These are phyloP conservation scores for Channallabes apus DNA, from an alignment of 2,797 vertebrate genomes.

Conservation along the genomic window DNA sequence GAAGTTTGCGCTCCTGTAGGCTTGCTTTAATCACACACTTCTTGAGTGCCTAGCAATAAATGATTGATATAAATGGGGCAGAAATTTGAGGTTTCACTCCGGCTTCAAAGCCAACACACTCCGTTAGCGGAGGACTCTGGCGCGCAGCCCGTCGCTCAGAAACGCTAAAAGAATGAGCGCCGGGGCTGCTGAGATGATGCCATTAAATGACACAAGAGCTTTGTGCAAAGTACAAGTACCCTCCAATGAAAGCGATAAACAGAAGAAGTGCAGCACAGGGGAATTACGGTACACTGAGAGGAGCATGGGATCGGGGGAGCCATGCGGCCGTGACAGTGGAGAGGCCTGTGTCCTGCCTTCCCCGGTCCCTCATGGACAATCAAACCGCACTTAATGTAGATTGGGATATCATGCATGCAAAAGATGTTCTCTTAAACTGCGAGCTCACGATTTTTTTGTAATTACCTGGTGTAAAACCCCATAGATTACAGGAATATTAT, in stretches of 20 bases:
- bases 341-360: slow-evolving; percentile 52
- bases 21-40: slow-evolving; percentile 79
- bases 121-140: slow-evolving; percentile 60
- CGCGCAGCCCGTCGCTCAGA: slow-evolving; percentile 52
- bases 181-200: background rate
- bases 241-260: slow-evolving; percentile 67
- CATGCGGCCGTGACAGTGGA: slow-evolving; percentile 53
- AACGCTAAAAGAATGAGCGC: slow-evolving; percentile 3
- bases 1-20: slow-evolving; percentile 70
- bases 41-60: slow-evolving; percentile 76
- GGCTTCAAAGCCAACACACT: slow-evolving; percentile 74
- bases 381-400: slow-evolving; percentile 63
- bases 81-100: slow-evolving; percentile 68
- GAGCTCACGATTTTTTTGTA: slow-evolving; percentile 65
- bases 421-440: slow-evolving; percentile 68
- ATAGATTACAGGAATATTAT: slow-evolving; percentile 58
- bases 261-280: slow-evolving; percentile 65
- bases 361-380: slow-evolving; percentile 51
- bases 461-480: slow-evolving; percentile 74
- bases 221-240: slow-evolving; percentile 70
- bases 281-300: slow-evolving; percentile 18
- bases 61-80: slow-evolving; percentile 83
- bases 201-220: slow-evolving; percentile 56
- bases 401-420: slow-evolving; percentile 61
- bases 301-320: slow-evolving; percentile 32